Evolutionary conservation across 2,888 invertebrate genomes (phyloP).

Genomic region (Tachina grossa): DNA sequence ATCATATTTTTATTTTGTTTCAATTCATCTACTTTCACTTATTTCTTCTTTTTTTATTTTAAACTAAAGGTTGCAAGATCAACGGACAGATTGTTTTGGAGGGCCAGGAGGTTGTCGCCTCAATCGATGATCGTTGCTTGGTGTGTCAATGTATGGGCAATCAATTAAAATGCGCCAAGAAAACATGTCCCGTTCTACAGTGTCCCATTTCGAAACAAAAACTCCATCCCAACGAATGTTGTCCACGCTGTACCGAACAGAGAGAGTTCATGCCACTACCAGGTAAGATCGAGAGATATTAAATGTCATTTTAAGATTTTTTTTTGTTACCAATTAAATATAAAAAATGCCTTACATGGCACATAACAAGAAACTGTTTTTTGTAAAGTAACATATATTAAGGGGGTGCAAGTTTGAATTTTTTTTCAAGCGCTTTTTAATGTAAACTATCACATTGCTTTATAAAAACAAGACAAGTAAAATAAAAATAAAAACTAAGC

Average conservation of each 20-base stretch:
- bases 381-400: no score
- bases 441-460: no score
- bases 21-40: conserved; percentile 1
- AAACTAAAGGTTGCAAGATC: conserved; percentile 87
- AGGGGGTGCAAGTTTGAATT: no score
- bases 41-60: neutral
- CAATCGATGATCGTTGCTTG: conserved; percentile 93
- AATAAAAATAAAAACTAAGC: no score
- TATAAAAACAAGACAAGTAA: no score
- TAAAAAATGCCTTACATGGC: no score
- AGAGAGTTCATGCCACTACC: conserved; percentile 82
- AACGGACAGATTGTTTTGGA: conserved; percentile 92
- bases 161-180: conserved; percentile 90
- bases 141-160: conserved; percentile 91
- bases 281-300: conserved; percentile 74
- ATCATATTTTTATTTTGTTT: no score
- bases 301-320: no score
- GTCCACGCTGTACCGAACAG: conserved; percentile 83
- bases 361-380: no score
- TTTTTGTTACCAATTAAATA: no score
- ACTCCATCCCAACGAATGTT: conserved; percentile 91
- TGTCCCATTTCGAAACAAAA: conserved; percentile 89
- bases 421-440: no score
- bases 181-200: conserved; percentile 94
- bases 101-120: conserved; percentile 89